Evolutionary conservation across 2,888 invertebrate species (phyloP).

Genomic region (Ernsta delagoae): DNA sequence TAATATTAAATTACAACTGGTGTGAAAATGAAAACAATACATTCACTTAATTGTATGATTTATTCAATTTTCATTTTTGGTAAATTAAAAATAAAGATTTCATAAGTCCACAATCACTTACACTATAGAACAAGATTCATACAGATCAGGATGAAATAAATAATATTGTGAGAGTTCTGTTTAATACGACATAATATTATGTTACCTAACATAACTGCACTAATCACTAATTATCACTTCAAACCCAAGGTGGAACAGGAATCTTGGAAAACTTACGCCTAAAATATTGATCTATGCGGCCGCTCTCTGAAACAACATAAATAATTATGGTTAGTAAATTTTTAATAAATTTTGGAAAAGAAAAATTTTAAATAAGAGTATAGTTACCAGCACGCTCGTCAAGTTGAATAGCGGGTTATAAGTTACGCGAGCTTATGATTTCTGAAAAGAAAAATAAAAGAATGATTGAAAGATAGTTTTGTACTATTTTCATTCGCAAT

Average conservation of each 20-base stretch:
- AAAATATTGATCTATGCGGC: slow-evolving; percentile 78
- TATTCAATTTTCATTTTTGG: slow-evolving; percentile 82
- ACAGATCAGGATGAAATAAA: slow-evolving; percentile 84
- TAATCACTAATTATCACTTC: slow-evolving; percentile 82
- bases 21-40: slow-evolving; percentile 41
- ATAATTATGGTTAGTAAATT: slow-evolving; percentile 39
- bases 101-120: slow-evolving; percentile 82
- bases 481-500: too few relatives aligned
- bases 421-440: slow-evolving; percentile 74
- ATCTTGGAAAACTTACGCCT: slow-evolving; percentile 80
- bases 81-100: slow-evolving; percentile 81
- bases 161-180: slow-evolving; percentile 77
- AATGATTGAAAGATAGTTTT: too few relatives aligned
- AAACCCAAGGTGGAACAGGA: slow-evolving; percentile 80
- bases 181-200: slow-evolving; percentile 71
- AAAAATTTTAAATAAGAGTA: slow-evolving; percentile 25
- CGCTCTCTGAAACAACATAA: slow-evolving; percentile 69
- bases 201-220: slow-evolving; percentile 77
- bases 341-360: too few relatives aligned
- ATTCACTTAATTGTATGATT: slow-evolving; percentile 75
- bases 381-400: slow-evolving; percentile 68
- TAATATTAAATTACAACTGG: too few relatives aligned
- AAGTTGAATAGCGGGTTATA: slow-evolving; percentile 61
- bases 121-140: slow-evolving; percentile 78
- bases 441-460: slow-evolving; percentile 60